These are phyloP conservation scores for Vipera ursinii DNA, from an alignment of 2,797 vertebrate genomes.

Conservation along the genomic window DNA sequence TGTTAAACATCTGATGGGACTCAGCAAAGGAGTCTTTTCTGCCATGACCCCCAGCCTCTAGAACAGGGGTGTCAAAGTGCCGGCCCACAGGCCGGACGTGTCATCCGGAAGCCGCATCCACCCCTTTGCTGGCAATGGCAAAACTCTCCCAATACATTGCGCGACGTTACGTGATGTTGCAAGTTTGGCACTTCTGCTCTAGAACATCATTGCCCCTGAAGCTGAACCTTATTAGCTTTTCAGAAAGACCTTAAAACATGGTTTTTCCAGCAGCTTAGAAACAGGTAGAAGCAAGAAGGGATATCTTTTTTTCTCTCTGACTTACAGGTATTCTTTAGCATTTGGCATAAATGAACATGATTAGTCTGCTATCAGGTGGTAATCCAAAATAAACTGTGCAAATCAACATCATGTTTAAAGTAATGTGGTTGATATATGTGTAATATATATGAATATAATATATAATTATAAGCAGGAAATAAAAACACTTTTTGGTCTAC, in stretches of 20 bases:
- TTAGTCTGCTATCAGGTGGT: constrained; percentile 23
- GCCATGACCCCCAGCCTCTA: neutral
- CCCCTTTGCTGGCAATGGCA: too few species aligned
- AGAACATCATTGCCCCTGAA: neutral
- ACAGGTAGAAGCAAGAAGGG: neutral
- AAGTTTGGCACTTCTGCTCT: neutral
- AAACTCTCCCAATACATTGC: too few species aligned
- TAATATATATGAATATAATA: constrained; percentile 50
- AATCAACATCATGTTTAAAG: constrained; percentile 47
- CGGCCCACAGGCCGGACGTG: too few species aligned
- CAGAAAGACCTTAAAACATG: neutral
- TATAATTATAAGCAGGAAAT: constrained; percentile 60
- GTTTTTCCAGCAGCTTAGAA: neutral
- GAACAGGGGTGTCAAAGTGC: neutral
- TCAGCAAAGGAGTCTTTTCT: neutral
- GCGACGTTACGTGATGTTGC: too few species aligned
- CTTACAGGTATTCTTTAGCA: constrained; percentile 9
- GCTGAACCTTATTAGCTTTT: neutral
- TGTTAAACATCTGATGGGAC: neutral
- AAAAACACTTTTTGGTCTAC: constrained; percentile 56
- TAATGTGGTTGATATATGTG: neutral
- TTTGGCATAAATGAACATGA: constrained; percentile 31
- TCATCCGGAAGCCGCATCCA: too few species aligned
- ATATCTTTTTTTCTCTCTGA: neutral
- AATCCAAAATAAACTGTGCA: constrained; percentile 33